phyloP scores from a whole-genome alignment of 2,888 invertebrate species.

The Cephus rjabovi region DNA sequence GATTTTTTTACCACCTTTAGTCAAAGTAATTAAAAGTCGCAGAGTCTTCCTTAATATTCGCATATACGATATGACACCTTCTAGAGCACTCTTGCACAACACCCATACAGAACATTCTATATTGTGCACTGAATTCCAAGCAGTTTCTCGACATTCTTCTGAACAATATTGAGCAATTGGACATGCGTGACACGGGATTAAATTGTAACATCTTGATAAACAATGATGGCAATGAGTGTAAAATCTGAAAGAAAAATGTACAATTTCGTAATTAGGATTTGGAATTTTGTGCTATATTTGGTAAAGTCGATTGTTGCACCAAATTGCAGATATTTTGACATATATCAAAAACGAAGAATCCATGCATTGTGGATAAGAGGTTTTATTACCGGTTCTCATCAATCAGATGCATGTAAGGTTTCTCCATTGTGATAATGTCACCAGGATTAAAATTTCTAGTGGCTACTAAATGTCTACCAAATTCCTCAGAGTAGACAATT shows the following conservation, averaged over 20 bases:
- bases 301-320: background rate
- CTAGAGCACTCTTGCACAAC: conserved; percentile 50
- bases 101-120: conserved; percentile 55
- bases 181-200: conserved; percentile 58
- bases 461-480: conserved; percentile 58
- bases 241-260: conserved; percentile 38
- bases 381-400: conserved; percentile 51
- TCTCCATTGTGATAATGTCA: conserved; percentile 54
- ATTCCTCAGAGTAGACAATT: conserved; percentile 53
- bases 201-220: conserved; percentile 53
- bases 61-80: conserved; percentile 54
- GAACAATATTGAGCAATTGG: conserved; percentile 61
- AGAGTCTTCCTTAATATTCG: conserved; percentile 58
- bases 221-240: conserved; percentile 64
- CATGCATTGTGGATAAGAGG: conserved; percentile 25
- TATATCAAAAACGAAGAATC: background rate
- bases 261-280: no score
- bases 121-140: conserved; percentile 54
- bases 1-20: conserved; percentile 53
- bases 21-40: conserved; percentile 53
- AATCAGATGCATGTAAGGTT: conserved; percentile 55
- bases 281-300: background rate
- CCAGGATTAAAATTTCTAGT: conserved; percentile 57
- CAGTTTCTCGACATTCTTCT: conserved; percentile 49
- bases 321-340: no score